A percentile compares a stretch with the other conserved stretches of the same genome.
Evolutionary conservation across 2,797 vertebrate genomes (phyloP).

Genomic region (Sciaenops ocellatus): DNA sequence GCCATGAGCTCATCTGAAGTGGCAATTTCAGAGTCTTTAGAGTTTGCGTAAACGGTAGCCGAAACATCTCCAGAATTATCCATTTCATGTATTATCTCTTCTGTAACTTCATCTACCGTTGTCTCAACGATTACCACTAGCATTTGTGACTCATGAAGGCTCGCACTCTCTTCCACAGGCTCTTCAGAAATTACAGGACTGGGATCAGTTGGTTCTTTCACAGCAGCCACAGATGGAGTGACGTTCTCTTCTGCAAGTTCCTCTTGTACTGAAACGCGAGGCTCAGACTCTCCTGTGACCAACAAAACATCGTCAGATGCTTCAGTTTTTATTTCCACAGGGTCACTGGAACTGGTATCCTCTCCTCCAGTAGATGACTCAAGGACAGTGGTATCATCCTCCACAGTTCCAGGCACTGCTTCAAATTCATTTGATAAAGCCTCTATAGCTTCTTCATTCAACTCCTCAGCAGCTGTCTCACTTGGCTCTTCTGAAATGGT

Average conservation of each 20-base stretch:
- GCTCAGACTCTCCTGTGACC: background rate
- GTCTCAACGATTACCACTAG: background rate
- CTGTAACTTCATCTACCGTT: background rate
- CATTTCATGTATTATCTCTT: background rate
- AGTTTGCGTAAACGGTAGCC: background rate
- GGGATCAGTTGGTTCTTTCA: background rate
- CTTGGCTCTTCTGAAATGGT: background rate
- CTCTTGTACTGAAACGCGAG: background rate
- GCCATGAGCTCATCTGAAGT: background rate
- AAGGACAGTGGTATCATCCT: background rate
- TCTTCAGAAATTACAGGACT: background rate
- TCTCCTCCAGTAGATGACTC: background rate
- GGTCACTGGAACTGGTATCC: background rate
- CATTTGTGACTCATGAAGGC: background rate
- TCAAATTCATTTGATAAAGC: conserved; percentile 9
- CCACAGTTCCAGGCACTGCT: background rate
- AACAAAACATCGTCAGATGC: background rate
- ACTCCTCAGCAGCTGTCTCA: conserved; percentile 10
- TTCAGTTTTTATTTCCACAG: background rate
- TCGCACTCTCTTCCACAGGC: background rate
- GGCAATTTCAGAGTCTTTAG: background rate
- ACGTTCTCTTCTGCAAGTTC: background rate
- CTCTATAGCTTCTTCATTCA: conserved; percentile 21
- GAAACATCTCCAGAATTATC: background rate
- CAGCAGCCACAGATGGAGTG: background rate